phyloP scores from a whole-genome alignment of 2,113 vertebrate species.

The Erythrolamprus reginae region DNA sequence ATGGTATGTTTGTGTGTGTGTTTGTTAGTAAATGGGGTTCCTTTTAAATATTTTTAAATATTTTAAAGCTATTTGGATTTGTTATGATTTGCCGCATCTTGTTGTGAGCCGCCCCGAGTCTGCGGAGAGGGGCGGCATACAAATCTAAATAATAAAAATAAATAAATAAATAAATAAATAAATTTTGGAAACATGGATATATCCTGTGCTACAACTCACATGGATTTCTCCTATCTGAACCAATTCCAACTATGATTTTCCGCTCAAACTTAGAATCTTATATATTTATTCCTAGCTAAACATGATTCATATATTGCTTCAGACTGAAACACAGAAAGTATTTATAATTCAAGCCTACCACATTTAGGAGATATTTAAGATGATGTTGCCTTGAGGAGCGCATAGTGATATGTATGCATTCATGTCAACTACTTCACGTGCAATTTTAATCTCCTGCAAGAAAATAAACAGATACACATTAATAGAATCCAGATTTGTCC shows the following conservation, averaged over 20 bases:
- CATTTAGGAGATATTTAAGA: constrained; percentile 29
- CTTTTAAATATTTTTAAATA: no score
- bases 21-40: no score
- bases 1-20: no score
- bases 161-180: no score
- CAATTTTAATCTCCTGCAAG: constrained; percentile 41
- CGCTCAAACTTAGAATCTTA: neutral
- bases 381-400: fast-evolving
- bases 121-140: no score
- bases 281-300: neutral
- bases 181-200: neutral
- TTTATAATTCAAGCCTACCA: constrained; percentile 35
- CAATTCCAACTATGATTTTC: neutral
- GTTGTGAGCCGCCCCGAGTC: no score
- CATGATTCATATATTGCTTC: neutral
- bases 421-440: neutral
- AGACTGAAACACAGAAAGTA: neutral
- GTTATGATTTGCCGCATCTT: no score
- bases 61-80: no score
- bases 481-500: fast-evolving
- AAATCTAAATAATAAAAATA: no score
- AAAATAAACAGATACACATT: neutral
- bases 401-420: constrained; percentile 12
- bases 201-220: neutral
- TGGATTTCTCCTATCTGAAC: neutral